These are phyloP conservation scores for Osmerus mordax DNA, from an alignment of 2,113 vertebrate genomes.

Conservation along the genomic window DNA sequence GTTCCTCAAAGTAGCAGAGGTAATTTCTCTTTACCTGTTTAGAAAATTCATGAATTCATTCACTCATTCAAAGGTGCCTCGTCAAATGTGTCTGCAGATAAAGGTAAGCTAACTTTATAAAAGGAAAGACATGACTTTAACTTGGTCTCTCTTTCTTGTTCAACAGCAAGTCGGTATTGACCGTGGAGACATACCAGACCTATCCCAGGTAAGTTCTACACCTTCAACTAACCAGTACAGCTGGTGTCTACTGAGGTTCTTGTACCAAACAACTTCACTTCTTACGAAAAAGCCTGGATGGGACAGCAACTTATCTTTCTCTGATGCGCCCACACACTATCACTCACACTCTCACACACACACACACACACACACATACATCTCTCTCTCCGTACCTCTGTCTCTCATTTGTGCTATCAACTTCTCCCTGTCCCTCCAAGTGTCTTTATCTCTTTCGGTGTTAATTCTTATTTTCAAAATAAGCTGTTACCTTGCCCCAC, in stretches of 20 bases:
- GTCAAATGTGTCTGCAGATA: background rate
- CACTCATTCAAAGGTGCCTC: background rate
- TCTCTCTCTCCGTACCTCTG: conserved; percentile 17
- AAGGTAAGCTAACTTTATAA: too few relatives aligned
- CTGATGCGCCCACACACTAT: background rate
- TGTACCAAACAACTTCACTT: background rate
- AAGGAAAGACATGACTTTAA: conserved; percentile 13
- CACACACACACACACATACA: background rate
- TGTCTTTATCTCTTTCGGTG: background rate
- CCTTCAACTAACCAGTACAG: background rate
- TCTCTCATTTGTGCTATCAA: conserved; percentile 14
- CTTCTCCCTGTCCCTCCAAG: background rate
- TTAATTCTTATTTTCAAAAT: conserved; percentile 13
- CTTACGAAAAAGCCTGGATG: background rate
- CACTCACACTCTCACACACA: background rate
- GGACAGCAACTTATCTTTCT: background rate
- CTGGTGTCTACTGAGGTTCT: background rate
- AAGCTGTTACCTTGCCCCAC: conserved; percentile 23
- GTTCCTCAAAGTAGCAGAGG: conserved; percentile 99
- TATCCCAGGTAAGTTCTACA: conserved; percentile 84
- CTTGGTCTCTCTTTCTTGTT: conserved; percentile 1
- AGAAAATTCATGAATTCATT: background rate
- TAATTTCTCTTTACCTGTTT: conserved; percentile 56
- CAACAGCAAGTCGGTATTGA: conserved; percentile 97
- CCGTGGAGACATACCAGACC: conserved; percentile 97